Percentiles rank a stretch among this genome's conserved stretches.
Conservation (phyloP, 2,888 invertebrate genomes). For the Aplocera efformata region DNA sequence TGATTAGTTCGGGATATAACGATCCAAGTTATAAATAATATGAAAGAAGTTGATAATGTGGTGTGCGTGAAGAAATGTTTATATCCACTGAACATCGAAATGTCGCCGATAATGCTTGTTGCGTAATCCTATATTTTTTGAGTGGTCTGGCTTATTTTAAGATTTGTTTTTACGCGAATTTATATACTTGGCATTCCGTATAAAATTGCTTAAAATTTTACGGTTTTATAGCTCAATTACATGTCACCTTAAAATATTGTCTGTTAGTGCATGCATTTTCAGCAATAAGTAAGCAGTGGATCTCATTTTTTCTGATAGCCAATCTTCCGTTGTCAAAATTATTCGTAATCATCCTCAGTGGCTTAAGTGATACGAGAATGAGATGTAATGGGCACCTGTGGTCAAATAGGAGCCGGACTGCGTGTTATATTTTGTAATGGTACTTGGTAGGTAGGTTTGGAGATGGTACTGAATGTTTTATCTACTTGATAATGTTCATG, state of each 20-base stretch:
- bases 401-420: too few species aligned
- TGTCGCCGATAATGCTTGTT: conserved; percentile 42
- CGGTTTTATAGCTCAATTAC: conserved; percentile 28
- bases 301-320: too few species aligned
- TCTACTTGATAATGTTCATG: too few species aligned
- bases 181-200: conserved; percentile 39
- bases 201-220: conserved; percentile 25
- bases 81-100: conserved; percentile 42
- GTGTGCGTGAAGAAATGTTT: conserved; percentile 51
- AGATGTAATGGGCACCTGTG: too few species aligned
- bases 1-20: background rate
- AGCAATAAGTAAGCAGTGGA: too few species aligned
- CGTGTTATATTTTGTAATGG: too few species aligned
- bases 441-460: too few species aligned
- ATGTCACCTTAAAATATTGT: conserved; percentile 23
- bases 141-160: conserved; percentile 40
- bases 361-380: too few species aligned
- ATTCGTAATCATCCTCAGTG: too few species aligned
- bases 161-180: conserved; percentile 44
- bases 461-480: too few species aligned
- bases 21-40: conserved; percentile 1
- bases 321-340: too few species aligned
- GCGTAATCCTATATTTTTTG: conserved; percentile 48
- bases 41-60: conserved; percentile 11
- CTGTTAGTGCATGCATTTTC: background rate